Evolutionary conservation across 2,888 invertebrate genomes (phyloP).

Genomic region (Eurytoma adleriae): DNA sequence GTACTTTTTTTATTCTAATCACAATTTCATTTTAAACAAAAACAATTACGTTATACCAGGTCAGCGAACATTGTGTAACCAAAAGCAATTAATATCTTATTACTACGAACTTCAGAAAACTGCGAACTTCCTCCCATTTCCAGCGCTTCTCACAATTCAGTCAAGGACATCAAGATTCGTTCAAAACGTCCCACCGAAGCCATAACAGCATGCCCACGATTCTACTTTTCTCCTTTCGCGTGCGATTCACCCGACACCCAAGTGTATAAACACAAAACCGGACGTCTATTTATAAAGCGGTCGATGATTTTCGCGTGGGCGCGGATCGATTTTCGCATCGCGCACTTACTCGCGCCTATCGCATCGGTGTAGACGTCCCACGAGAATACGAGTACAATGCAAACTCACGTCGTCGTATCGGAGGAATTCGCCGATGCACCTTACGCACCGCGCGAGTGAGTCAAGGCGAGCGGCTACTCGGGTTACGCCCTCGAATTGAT

Average conservation of each 20-base stretch:
- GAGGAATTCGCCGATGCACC: neutral
- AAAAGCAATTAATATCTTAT: no score
- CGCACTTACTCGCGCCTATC: neutral
- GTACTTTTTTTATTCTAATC: no score
- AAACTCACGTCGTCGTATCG: neutral
- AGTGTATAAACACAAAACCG: neutral
- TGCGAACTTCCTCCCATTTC: no score
- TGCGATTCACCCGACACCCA: slow-evolving; percentile 1
- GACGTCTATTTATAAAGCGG: neutral
- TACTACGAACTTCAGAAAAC: no score
- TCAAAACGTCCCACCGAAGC: neutral
- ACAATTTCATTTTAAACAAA: no score
- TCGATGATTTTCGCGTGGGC: slow-evolving; percentile 1
- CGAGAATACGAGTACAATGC: neutral
- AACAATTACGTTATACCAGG: no score
- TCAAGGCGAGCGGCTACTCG: slow-evolving; percentile 18
- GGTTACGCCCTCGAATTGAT: slow-evolving; percentile 28
- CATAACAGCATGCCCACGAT: neutral
- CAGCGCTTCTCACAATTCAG: neutral
- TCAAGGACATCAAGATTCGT: neutral
- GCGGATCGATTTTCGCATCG: neutral
- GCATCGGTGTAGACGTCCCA: neutral
- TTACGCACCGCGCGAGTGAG: neutral
- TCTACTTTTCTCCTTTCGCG: neutral
- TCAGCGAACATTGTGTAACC: no score